Conservation (phyloP, 2,888 invertebrate species). For the Platycheirus rosarum region DNA sequence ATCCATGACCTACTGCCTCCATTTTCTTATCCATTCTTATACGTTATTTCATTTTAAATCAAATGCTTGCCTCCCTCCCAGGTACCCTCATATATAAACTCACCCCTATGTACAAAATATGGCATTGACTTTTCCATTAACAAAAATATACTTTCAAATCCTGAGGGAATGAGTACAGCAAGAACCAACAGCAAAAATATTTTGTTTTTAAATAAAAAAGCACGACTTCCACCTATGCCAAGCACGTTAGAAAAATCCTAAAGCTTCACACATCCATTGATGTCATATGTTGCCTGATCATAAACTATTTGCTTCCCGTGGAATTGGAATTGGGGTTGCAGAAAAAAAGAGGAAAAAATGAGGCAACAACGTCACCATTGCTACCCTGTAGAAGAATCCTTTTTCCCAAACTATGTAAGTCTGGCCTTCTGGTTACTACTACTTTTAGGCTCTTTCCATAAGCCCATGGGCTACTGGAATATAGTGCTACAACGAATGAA, state of each 20-base stretch:
- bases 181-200: constrained; percentile 4
- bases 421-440: not conserved
- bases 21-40: no score
- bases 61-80: no score
- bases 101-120: no score
- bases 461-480: constrained; percentile 35
- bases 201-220: not conserved
- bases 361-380: constrained; percentile 22
- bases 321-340: constrained; percentile 44
- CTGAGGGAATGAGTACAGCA: not conserved
- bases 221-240: not conserved
- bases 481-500: constrained; percentile 50
- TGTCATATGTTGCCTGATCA: constrained; percentile 65
- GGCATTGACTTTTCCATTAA: no score
- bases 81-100: no score
- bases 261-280: constrained; percentile 53
- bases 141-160: not conserved
- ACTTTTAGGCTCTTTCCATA: not conserved
- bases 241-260: constrained; percentile 11
- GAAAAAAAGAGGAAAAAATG: not conserved
- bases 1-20: no score
- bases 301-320: constrained; percentile 68
- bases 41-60: no score
- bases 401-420: not conserved
- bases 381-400: constrained; percentile 33